These are phyloP conservation scores for Thunnus maccoyii DNA, from an alignment of 2,113 vertebrate species.

Conservation along the genomic window DNA sequence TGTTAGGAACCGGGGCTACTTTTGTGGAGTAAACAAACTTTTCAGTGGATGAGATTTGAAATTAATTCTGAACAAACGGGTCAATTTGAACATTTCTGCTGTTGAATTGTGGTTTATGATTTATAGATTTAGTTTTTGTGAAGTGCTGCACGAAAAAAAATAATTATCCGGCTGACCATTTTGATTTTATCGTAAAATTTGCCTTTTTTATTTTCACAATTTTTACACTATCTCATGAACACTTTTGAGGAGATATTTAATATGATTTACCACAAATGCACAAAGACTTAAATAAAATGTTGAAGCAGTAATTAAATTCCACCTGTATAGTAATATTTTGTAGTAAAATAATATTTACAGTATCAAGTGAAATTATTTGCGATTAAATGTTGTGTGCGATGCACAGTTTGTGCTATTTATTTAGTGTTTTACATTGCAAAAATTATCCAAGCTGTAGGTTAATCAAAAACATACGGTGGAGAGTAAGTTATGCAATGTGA, in stretches of 20 bases:
- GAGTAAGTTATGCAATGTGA: neutral
- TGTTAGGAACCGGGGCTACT: neutral
- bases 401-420: slow-evolving; percentile 1
- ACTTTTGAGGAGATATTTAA: slow-evolving; percentile 10
- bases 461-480: neutral
- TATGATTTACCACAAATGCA: neutral
- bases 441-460: neutral
- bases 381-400: neutral
- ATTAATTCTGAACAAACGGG: neutral
- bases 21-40: slow-evolving; percentile 19
- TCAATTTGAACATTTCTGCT: neutral
- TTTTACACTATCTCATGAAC: neutral
- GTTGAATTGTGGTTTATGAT: slow-evolving; percentile 12
- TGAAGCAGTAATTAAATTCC: slow-evolving; percentile 11
- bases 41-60: neutral
- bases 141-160: neutral
- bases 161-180: neutral
- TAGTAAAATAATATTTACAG: neutral
- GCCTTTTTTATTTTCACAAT: slow-evolving; percentile 1
- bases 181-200: slow-evolving; percentile 7
- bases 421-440: slow-evolving; percentile 1
- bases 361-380: neutral
- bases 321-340: neutral
- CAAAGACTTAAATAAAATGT: neutral
- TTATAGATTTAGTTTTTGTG: slow-evolving; percentile 10